Percentiles rank a stretch among this genome's conserved stretches.
phyloP scores from a whole-genome alignment of 2,888 invertebrate species.

The Dynastes hyllus region DNA sequence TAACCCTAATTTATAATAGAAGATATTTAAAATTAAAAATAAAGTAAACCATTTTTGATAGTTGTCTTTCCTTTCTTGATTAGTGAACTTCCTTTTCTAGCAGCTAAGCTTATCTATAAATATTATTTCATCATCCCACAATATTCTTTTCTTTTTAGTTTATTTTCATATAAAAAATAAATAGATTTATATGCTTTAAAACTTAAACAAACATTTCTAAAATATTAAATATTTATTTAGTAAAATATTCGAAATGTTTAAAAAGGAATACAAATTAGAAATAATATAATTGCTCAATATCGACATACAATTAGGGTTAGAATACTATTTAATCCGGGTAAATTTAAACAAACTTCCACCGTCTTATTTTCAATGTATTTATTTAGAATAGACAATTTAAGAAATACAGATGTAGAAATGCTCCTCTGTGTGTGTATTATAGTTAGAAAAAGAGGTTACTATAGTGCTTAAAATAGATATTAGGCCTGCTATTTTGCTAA shows the following conservation, averaged over 20 bases:
- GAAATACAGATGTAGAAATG: constrained; percentile 41
- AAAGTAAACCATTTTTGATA: no score
- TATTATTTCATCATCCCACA: no score
- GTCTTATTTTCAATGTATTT: constrained; percentile 20
- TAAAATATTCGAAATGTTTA: not conserved
- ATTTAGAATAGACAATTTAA: constrained; percentile 36
- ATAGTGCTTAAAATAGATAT: constrained; percentile 34
- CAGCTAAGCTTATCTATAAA: no score
- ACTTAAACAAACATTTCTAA: constrained; percentile 1
- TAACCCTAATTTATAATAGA: no score
- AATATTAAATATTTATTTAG: constrained; percentile 20
- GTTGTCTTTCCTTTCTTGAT: no score
- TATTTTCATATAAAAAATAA: not conserved
- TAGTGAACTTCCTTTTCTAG: no score
- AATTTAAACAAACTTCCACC: constrained; percentile 2
- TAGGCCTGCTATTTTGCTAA: constrained; percentile 24
- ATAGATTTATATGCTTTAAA: not conserved
- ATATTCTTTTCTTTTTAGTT: no score
- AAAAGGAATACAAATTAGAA: no score
- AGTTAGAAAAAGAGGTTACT: constrained; percentile 45
- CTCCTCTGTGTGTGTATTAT: constrained; percentile 31
- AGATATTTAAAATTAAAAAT: no score
- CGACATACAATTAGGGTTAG: not conserved
- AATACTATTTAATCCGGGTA: not conserved
- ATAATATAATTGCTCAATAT: no score